phyloP scores from a whole-genome alignment of 2,888 invertebrate species.

The Sinodicranocentrus sp. region DNA sequence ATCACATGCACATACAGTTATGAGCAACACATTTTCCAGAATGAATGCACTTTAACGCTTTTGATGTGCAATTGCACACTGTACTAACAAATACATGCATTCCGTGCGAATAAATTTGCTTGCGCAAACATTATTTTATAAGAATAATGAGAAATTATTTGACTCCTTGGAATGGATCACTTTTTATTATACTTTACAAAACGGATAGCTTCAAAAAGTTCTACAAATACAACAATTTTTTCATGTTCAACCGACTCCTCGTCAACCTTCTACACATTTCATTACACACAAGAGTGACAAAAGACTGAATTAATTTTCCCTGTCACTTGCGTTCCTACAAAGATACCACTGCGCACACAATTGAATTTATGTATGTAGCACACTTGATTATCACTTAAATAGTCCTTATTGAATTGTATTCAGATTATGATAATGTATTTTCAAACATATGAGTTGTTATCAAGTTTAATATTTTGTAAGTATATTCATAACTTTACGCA shows the following conservation, averaged over 20 bases:
- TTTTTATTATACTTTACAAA: constrained; percentile 45
- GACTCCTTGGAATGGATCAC: constrained; percentile 43
- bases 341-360: not conserved
- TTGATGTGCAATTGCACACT: too few species aligned
- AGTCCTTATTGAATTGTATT: not conserved
- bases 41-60: too few species aligned
- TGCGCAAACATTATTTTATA: not conserved
- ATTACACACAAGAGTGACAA: not conserved
- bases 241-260: not conserved
- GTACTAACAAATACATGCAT: too few species aligned
- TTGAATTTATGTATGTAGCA: constrained; percentile 14
- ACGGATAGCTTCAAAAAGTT: constrained; percentile 26
- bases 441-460: too few species aligned
- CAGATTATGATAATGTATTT: not conserved
- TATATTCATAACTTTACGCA: not conserved
- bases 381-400: constrained; percentile 43
- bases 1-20: too few species aligned
- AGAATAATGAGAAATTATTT: constrained; percentile 15
- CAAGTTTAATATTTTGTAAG: not conserved
- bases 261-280: not conserved
- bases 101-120: too few species aligned
- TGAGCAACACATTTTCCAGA: too few species aligned
- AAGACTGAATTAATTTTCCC: not conserved
- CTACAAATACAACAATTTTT: not conserved
- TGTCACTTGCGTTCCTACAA: not conserved